Evolutionary conservation across 2,113 vertebrate species (phyloP), one percentile per base, ranked within the genome.

Genomic region (Alethe castanea): DNA sequence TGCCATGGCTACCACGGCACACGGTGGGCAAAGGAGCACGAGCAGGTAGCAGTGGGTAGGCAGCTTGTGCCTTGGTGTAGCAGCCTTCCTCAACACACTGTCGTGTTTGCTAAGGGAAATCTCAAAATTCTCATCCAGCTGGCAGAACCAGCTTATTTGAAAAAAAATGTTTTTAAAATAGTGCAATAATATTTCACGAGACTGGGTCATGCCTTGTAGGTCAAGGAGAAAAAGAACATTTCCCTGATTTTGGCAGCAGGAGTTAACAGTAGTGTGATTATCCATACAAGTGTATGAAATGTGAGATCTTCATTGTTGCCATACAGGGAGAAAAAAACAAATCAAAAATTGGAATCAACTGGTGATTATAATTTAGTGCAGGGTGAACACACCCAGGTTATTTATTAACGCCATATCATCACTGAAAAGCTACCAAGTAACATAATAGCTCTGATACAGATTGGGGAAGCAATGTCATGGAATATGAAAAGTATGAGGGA

Each of bases 1-100:
- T 52, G 59, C 59, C 1, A 0, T 5, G 31, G 3, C 31, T 24
- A 3, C 60, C 3, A 0, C 0, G 29, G 57, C 62, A 20, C 18
- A 29, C 0, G 2, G 23, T 2, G 24, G 40, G 62, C 19, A 33
- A 17, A 80, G 77, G n/a, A 61, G 26, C 4, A 5, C 1, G 3
- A 48, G n/a, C 23, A 20, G 48, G 26, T 6, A 57, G 12, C 45
- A 23, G 44, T 10, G 28, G 50, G 40, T 22, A 19, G 26, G 35
- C 20, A 71, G 24, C 3, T 40, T 52, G 38, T 82, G 48, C 25
- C 44, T 47, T 1, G 4, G 53, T 6, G 31, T 20, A 3, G 29
- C 28, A 50, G 33, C 77, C 20, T 89, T 74, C 52, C 14, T 52
- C 36, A 38, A 35, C 76, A 38, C 35, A 2, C 12, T 36, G 22